phyloP scores from a whole-genome alignment of 2,113 vertebrate species.

The Chaetorhynchus papuensis region DNA sequence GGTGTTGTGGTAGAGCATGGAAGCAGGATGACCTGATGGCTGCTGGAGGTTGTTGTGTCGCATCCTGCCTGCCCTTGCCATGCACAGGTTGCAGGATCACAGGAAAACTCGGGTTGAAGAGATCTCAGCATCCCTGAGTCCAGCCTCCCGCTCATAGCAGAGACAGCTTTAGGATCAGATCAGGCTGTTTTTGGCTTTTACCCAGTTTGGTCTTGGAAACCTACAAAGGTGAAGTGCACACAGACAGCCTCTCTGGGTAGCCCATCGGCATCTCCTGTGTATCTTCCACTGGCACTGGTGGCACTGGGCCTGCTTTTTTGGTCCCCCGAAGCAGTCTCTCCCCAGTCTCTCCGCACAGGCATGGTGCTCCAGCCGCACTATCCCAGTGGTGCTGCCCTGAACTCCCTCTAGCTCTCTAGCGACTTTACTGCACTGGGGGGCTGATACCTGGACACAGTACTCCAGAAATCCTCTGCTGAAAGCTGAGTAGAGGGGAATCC shows the following conservation, averaged over 20 bases:
- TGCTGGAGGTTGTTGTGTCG: neutral
- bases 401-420: neutral
- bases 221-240: neutral
- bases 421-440: neutral
- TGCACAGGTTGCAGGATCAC: neutral
- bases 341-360: neutral
- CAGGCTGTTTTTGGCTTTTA: neutral
- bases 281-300: neutral
- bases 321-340: neutral
- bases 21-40: neutral
- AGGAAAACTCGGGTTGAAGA: neutral
- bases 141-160: neutral
- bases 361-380: neutral
- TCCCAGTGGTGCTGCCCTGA: neutral
- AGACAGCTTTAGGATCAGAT: neutral
- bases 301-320: neutral
- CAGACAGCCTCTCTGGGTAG: neutral
- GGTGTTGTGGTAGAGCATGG: neutral
- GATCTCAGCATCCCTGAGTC: neutral
- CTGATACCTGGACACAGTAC: neutral
- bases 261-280: fast-evolving
- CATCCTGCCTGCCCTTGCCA: fast-evolving
- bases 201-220: neutral
- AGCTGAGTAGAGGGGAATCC: neutral
- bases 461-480: neutral